Percentiles rank a stretch among this genome's conserved stretches.
Conservation (phyloP, 2,113 vertebrate genomes). For the Accipiter cooperii region DNA sequence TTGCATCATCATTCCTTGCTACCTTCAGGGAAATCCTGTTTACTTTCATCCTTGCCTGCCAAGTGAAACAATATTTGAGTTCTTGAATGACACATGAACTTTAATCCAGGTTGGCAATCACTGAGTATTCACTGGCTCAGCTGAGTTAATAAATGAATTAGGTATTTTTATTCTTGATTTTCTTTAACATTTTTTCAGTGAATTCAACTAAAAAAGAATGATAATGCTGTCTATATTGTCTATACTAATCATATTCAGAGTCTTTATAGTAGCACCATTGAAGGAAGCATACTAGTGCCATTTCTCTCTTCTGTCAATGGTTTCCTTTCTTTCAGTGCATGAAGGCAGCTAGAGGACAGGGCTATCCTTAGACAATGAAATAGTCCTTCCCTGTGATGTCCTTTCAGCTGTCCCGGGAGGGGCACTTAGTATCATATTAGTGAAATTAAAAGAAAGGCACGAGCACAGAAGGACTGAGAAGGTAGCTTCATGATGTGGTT, state of each 20-base stretch:
- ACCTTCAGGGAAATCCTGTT: neutral
- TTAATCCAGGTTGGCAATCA: neutral
- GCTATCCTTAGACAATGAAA: neutral
- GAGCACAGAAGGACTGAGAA: neutral
- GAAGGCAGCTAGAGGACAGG: neutral
- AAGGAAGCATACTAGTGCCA: neutral
- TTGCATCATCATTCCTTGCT: conserved; percentile 21
- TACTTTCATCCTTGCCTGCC: neutral
- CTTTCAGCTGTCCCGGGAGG: neutral
- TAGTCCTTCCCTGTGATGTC: neutral
- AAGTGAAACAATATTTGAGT: conserved; percentile 21
- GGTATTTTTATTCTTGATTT: neutral
- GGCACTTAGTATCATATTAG: neutral
- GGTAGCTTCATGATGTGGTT: neutral
- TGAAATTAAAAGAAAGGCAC: neutral
- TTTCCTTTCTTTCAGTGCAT: neutral
- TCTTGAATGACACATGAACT: neutral
- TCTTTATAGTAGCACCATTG: neutral
- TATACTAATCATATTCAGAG: neutral
- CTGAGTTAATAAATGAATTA: neutral
- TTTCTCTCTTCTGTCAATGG: neutral
- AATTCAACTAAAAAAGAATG: neutral
- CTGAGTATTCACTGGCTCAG: neutral
- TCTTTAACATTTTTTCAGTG: neutral
- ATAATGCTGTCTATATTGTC: neutral